Base-by-base conservation (phyloP, 2,888 invertebrate genomes). In the Cerceris rybyensis region DNA sequence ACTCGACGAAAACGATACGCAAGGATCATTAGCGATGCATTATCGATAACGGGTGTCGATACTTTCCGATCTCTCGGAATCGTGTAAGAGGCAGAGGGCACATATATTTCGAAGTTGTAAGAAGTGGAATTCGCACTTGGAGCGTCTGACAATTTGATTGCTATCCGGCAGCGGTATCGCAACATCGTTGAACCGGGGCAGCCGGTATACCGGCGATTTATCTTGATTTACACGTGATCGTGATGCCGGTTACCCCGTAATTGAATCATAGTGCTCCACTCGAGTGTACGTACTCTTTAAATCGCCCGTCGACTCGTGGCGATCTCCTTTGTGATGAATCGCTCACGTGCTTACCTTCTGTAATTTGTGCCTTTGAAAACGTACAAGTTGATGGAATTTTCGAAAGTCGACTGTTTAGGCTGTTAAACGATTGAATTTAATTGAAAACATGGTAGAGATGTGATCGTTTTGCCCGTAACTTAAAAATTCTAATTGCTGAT, bases 111-210 rank as follows among this genome's bases (percentile, higher is more conserved):
- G 78, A 71, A 68, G 69, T 50, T 60, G 77, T 41, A 41, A 66
- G 78, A 72, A 79, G 75, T 64, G 60, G 77, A 65, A 82, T 83
- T 83, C 80, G 71, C 82, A 78, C 78, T 83, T 60, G 49, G 68
- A 75, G 68, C 77, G 81, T 75, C 83, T 78, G 83, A 83, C 83
- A 83, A 77, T 83, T 83, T 83, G 83, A 83, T 83, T 81, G 78
- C 83, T 73, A 82, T 82, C 72, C 82, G 80, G 80, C 76, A 80
- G 76, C 77, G 82, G 77, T 81, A 79, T 78, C 72, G 75, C 64
- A 70, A 70, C 76, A 81, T 76, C 80, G 70, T 75, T 75, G 80
- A 81, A 81, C 65, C 81, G 59, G 77, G 74, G 65, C 70, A 77
- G 75, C 52, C 70, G 54, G 71, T 70, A 67, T 61, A 70, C 72